These are phyloP conservation scores for Syrphus vitripennis DNA, from an alignment of 2,888 invertebrate genomes.

Conservation along the genomic window DNA sequence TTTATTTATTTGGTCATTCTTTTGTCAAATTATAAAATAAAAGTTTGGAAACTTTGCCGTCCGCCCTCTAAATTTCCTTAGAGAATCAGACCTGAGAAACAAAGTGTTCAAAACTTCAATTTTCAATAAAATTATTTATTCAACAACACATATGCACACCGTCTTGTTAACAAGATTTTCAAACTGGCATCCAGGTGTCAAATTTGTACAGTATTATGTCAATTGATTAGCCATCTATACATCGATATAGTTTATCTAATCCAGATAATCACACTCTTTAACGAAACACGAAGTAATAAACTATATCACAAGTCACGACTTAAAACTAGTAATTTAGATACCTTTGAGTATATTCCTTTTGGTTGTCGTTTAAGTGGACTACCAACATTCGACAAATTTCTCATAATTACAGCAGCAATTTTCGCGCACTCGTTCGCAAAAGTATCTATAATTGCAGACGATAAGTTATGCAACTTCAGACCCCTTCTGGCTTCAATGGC, in stretches of 20 bases:
- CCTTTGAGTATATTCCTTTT: neutral
- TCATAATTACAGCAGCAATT: slow-evolving; percentile 52
- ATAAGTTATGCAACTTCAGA: slow-evolving; percentile 49
- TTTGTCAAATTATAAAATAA: no score
- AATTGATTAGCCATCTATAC: neutral
- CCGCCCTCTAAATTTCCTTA: no score
- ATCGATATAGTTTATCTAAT: slow-evolving; percentile 34
- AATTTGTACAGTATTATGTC: slow-evolving; percentile 17
- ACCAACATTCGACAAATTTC: slow-evolving; percentile 9
- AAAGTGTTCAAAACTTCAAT: no score
- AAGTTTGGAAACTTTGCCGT: no score
- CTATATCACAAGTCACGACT: slow-evolving; percentile 38
- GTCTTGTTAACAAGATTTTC: neutral
- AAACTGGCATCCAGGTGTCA: neutral
- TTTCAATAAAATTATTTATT: no score
- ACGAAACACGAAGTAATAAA: slow-evolving; percentile 14
- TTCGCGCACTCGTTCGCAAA: slow-evolving; percentile 20
- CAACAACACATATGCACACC: no score
- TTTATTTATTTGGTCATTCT: no score
- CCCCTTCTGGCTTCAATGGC: neutral
- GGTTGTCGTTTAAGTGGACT: neutral
- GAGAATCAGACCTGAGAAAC: no score
- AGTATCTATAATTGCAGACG: slow-evolving; percentile 57
- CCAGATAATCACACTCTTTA: slow-evolving; percentile 51
- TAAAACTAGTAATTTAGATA: neutral